Percentiles rank a stretch among this genome's conserved stretches.
phyloP scores from a whole-genome alignment of 2,888 invertebrate genomes.

The Diaphora mendica region DNA sequence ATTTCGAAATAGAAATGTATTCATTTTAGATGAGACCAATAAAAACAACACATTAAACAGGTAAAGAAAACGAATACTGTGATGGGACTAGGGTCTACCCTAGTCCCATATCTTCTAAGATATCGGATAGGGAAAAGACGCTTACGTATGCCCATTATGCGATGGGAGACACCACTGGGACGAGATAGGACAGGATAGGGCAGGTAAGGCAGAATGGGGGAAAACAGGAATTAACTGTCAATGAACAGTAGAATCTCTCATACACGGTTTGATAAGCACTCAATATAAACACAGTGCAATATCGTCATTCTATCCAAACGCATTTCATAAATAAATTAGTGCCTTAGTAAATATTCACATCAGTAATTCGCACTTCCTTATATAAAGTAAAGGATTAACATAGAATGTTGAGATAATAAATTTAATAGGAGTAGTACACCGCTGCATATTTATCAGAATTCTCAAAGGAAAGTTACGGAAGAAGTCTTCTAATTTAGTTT shows the following conservation, averaged over 20 bases:
- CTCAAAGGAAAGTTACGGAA: neutral
- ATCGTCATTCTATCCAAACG: neutral
- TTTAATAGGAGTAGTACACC: neutral
- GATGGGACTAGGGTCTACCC: no score
- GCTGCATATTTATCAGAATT: neutral
- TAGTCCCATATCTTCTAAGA: no score
- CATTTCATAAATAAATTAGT: neutral
- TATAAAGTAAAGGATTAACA: neutral
- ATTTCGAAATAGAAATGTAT: no score
- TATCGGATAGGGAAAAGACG: neutral
- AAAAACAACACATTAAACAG: no score
- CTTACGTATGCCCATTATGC: no score
- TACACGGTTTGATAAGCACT: neutral
- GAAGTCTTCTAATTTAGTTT: neutral
- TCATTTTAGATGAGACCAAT: no score
- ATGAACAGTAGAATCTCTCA: neutral
- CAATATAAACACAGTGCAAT: neutral
- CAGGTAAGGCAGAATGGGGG: neutral
- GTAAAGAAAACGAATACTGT: no score
- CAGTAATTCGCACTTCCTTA: constrained; percentile 1
- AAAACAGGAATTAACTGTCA: neutral
- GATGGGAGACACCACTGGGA: neutral
- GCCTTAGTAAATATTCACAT: neutral
- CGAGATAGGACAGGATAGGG: neutral
- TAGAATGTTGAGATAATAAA: neutral